Base-by-base conservation (phyloP, 2,888 invertebrate species). In the Antheraea assamensis region DNA sequence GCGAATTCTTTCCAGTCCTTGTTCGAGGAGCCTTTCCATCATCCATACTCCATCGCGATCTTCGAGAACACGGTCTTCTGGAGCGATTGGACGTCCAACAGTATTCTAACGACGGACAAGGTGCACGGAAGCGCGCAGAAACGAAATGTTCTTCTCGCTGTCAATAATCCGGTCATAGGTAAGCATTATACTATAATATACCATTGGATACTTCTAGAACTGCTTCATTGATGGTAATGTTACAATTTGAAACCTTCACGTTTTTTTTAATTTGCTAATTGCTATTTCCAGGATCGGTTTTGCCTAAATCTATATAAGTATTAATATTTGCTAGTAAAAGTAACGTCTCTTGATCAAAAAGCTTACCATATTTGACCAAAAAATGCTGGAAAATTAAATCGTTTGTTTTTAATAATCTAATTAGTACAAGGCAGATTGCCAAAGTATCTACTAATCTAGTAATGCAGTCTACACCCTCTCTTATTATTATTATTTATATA, bases 11-110 rank as follows among this genome's bases (percentile, higher is more conserved):
- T 52, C 2, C 89, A 95, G 80, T 78, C 88, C 0, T 76, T 93
- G 1, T 88, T 91, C 80, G 83, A 89, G 24, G 96, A 95, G n/a
- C 92, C 96, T 0, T 95, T 97, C 24, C 96, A 96, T 78, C 97
- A 97, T 87, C 98, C 99, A 0, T 98, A 97, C 89, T 96, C 98
- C 0, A 93, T 99, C 77, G 96, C 97, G 0, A 96, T 99, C 1
- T 99, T 98, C 87, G 98, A 98, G 90, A 97, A 98, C 88, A 95
- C 95, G 2, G 87, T 99, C 0, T 99, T 96, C 90, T 99, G 98
- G 98, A 98, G 98, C 68, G 98, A 99, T 87, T 98, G 97, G 97
- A 93, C 95, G 0, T 96, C 97, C 0, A 96, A 96, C 82, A 96
- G 97, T 49, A 95, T 98, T 17, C 96, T 97, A 78, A 96, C 96